A percentile compares a stretch with the other conserved stretches of the same genome.
Evolutionary conservation across 2,797 vertebrate genomes (phyloP).

Genomic region (Trematomus bernacchii): DNA sequence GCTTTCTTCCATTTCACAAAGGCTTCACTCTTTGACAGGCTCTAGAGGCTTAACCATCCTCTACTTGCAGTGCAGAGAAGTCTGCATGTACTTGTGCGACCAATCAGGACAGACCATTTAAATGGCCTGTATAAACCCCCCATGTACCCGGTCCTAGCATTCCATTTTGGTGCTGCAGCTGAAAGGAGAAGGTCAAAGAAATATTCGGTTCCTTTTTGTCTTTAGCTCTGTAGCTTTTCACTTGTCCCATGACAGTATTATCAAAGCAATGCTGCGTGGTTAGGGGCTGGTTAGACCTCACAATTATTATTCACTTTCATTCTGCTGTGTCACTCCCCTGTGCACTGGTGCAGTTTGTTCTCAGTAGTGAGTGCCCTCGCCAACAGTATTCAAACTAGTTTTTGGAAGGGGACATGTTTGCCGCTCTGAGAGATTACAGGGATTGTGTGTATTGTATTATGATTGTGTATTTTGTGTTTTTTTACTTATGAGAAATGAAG

Average conservation of each 20-base stretch:
- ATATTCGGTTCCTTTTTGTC: conserved; percentile 27
- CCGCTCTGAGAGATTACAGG: not conserved
- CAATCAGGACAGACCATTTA: conserved; percentile 36
- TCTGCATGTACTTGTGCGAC: conserved; percentile 33
- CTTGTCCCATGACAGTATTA: conserved; percentile 49
- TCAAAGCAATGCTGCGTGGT: conserved; percentile 44
- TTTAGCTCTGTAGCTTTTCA: conserved; percentile 28
- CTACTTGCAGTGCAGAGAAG: not conserved
- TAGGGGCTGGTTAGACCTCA: conserved; percentile 60
- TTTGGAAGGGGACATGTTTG: not conserved
- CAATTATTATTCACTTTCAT: conserved; percentile 72
- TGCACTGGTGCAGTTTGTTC: conserved; percentile 49
- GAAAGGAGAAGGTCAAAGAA: conserved; percentile 42
- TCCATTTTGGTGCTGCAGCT: conserved; percentile 12
- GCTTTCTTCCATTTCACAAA: conserved; percentile 23
- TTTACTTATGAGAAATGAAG: not conserved
- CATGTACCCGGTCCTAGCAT: not conserved
- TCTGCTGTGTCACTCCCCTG: conserved; percentile 55
- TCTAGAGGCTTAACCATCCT: conserved; percentile 16
- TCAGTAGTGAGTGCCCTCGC: conserved; percentile 35
- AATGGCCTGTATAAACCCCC: conserved; percentile 25
- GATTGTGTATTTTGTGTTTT: too few species aligned
- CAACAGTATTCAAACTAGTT: conserved; percentile 4
- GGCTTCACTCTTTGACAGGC: conserved; percentile 9
- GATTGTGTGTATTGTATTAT: not conserved